Base-by-base conservation (phyloP, 2,797 vertebrate genomes). In the Malacoctenus gilli region DNA sequence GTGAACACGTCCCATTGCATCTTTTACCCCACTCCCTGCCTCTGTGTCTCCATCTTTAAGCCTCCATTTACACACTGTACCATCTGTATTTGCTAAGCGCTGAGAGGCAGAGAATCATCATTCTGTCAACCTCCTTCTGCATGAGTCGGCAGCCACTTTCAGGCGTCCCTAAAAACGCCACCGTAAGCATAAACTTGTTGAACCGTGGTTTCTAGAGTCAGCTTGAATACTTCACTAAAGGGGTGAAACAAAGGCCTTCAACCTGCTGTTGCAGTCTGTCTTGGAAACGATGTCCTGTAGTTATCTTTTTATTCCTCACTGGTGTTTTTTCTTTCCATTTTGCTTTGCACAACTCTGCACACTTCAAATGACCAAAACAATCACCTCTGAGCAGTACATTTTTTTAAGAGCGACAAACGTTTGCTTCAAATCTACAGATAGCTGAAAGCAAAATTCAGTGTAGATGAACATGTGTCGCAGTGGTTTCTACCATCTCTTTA, bases 21-120 rank as follows among this genome's bases (percentile, higher is more conserved):
- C 68, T 37, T 38, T 43, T 16, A 22, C 72, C 43, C 34, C 40
- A 19, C 50, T 41, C 35, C 47, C 39, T 53, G 25, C 60, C 44
- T 38, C 31, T 41, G 34, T 54, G 57, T 65, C 67, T 64, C 67
- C 50, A 38, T 79, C 74, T 59, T 54, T 61, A 80, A 80, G 77
- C 70, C 77, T 84, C 69, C 77, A 81, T 86, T 82, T 80, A 71
- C 79, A 75, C 71, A 77, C 73, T 72, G 74, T 68, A 72, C 83
- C 82, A 83, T 84, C 83, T 85, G 80, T 84, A 86, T 85, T 85
- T 81, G 75, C 75, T 56, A 77, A 83, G 82, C 82, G 63, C 71
- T 19, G 63, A 54, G 67, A 71, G 78, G 61, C 72, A 59, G 68
- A 39, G 68, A 83, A 85, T 83, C 79, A 85, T 85, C 83, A 81